Evolutionary conservation across 2,888 invertebrate species (phyloP).

Genomic region (Lumbricus terrestris): DNA sequence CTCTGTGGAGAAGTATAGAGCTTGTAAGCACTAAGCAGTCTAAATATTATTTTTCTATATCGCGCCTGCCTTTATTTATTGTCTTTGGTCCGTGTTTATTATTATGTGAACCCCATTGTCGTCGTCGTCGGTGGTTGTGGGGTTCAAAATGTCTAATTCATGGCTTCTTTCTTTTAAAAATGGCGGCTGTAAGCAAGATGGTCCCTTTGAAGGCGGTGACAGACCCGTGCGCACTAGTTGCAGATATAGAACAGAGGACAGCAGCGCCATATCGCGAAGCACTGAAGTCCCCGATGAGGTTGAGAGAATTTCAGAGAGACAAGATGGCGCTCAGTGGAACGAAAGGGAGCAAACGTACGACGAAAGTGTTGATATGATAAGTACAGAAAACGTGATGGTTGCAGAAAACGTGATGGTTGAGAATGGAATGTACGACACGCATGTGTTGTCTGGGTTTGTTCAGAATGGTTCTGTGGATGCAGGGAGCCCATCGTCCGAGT

Average conservation of each 20-base stretch:
- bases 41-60: no score
- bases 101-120: background rate
- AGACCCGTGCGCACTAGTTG: background rate
- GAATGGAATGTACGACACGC: background rate
- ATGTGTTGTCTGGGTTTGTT: background rate
- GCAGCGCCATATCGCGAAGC: background rate
- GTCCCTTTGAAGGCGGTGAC: background rate
- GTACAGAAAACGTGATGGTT: background rate
- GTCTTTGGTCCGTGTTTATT: background rate
- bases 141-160: slow-evolving; percentile 9
- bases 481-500: background rate
- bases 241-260: background rate
- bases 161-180: background rate
- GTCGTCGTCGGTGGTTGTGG: background rate
- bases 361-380: background rate
- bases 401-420: slow-evolving; percentile 3
- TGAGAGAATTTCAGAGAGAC: background rate
- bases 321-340: background rate
- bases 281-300: background rate
- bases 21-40: no score
- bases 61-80: background rate
- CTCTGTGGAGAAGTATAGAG: no score
- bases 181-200: background rate
- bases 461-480: background rate
- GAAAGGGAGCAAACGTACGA: background rate